Base-by-base conservation (phyloP, 2,888 invertebrate species). In the Platypus cylindrus region DNA sequence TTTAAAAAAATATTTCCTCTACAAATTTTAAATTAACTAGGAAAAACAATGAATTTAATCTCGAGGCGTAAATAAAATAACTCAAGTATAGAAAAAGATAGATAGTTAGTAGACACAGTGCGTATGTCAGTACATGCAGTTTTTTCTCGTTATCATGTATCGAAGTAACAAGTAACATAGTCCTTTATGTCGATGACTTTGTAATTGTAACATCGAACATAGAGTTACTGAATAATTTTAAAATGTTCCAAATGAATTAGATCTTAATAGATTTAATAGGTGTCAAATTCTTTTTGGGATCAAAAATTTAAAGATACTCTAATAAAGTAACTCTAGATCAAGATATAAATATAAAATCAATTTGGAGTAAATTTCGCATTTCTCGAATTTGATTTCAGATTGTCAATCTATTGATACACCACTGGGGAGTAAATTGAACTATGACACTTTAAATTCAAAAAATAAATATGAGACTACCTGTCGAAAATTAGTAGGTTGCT, bases 281-380 rank as follows among this genome's bases (percentile, higher is more conserved):
- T 46, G 45, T 32, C 30, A 14, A 46, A 44, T 36, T 37, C 23
- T 49, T 49, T 38, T 27, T 47, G n/a, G 47, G 49, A 5, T 48
- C 47, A 18, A 41, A 37, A 43, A 24, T 49, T 12, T 28, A 36
- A 9, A 24, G 14, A 12, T 9, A 18, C 12, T 13, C 5, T 31
- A 8, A n/a, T n/a, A n/a, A 23, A 31, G 30, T 45, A 14, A 26
- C 38, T 18, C 15, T 43, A 17, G 26, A 44, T 34, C 40, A 45
- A 34, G 40, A 13, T 22, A 8, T 22, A 28, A 37, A 49, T 25
- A 22, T 52, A 34, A 41, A 48, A 35, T 38, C 22, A 17, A 32
- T 52, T 11, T 43, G 51, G 40, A 37, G 32, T 15, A 50, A 47
- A 43, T 49, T 45, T 44, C 41, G 48, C 37, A 51, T 47, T 46